Evolutionary conservation across 2,113 vertebrate genomes (phyloP).

Genomic region (Nanger granti): DNA sequence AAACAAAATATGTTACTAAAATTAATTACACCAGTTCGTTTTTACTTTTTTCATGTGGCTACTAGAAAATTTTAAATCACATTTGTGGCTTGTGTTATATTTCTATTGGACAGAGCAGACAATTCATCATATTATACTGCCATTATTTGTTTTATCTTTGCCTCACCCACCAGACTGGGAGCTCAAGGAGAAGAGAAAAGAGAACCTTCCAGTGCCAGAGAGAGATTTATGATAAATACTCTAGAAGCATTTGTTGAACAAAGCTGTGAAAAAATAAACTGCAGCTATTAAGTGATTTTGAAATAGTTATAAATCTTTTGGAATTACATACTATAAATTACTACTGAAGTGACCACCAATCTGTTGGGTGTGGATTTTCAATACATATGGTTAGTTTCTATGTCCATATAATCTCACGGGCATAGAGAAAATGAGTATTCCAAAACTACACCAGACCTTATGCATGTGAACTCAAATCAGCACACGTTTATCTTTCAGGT

Average conservation of each 20-base stretch:
- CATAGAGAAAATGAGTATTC: neutral
- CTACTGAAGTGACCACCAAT: neutral
- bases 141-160: neutral
- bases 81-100: neutral
- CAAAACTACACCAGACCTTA: neutral
- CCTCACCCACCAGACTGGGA: neutral
- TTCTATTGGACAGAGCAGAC: neutral
- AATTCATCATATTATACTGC: neutral
- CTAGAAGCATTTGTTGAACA: neutral
- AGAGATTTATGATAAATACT: neutral
- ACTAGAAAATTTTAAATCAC: neutral
- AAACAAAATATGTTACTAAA: neutral
- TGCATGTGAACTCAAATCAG: neutral
- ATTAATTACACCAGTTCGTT: neutral
- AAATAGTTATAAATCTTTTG: neutral
- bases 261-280: neutral
- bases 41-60: neutral
- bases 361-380: neutral
- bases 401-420: neutral
- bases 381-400: neutral
- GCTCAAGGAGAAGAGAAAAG: neutral
- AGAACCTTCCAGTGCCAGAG: neutral
- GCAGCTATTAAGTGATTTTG: neutral
- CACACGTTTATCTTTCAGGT: neutral
- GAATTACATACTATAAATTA: neutral